Conservation (phyloP, 2,113 vertebrate genomes). For the Nansenia antarctica region DNA sequence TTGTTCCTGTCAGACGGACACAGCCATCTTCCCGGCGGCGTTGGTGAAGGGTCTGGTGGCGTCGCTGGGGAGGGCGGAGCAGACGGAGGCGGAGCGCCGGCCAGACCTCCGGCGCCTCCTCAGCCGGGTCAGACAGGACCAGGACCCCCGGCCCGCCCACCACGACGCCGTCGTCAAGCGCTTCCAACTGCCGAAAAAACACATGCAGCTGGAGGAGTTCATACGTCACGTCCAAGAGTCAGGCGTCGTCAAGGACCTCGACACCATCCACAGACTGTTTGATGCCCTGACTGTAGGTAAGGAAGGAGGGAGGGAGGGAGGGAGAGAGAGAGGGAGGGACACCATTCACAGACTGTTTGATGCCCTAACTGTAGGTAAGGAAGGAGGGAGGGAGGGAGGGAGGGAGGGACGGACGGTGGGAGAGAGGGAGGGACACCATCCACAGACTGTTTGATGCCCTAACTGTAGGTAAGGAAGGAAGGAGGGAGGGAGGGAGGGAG, state of each 20-base stretch:
- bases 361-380: too few species aligned
- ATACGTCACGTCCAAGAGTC: slow-evolving; percentile 92
- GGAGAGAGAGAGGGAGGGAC: too few species aligned
- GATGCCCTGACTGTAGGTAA: slow-evolving; percentile 90
- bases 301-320: too few species aligned
- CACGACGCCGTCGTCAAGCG: slow-evolving; percentile 80
- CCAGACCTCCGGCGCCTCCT: slow-evolving; percentile 87
- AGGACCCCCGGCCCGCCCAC: slow-evolving; percentile 66
- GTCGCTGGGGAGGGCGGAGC: slow-evolving; percentile 72
- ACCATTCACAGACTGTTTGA: too few species aligned
- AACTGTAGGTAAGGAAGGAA: too few species aligned
- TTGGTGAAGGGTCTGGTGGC: slow-evolving; percentile 83
- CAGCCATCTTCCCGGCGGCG: slow-evolving; percentile 87
- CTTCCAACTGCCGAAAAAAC: slow-evolving; percentile 88
- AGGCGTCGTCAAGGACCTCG: slow-evolving; percentile 87
- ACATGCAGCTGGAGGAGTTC: slow-evolving; percentile 90
- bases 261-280: slow-evolving; percentile 86
- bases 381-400: too few species aligned
- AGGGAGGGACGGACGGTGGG: too few species aligned
- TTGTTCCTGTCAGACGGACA: too few species aligned
- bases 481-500: too few species aligned
- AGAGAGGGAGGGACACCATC: too few species aligned
- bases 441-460: too few species aligned
- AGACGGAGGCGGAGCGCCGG: slow-evolving; percentile 73
- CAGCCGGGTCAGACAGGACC: slow-evolving; percentile 79